phyloP scores from a whole-genome alignment of 1,140 invertebrate genomes.

The Euborellia annulipes region DNA sequence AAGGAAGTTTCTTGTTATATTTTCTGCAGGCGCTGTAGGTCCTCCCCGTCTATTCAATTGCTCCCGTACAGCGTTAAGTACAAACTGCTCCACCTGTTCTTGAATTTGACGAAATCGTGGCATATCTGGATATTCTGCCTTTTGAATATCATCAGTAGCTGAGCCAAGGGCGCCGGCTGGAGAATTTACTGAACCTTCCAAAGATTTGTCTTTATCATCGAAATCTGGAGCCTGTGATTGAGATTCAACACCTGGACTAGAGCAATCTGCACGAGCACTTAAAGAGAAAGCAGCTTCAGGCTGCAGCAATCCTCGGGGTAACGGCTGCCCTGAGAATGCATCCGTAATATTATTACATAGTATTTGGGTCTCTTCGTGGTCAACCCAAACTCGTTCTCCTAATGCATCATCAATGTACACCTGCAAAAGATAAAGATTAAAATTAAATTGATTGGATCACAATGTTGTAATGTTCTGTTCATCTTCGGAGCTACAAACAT shows the following conservation, averaged over 20 bases:
- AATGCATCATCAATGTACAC: conserved; percentile 88
- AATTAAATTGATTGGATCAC: neutral
- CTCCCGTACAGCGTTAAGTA: conserved; percentile 75
- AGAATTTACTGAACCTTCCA: conserved; percentile 3
- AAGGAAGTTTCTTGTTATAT: conserved; percentile 75
- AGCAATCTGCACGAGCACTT: conserved; percentile 24
- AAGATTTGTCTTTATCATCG: conserved; percentile 33
- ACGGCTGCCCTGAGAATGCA: conserved; percentile 71
- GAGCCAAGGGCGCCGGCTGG: conserved; percentile 3
- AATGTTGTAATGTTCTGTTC: neutral
- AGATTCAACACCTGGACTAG: conserved; percentile 15
- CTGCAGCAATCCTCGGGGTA: conserved; percentile 39
- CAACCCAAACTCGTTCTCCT: conserved; percentile 84
- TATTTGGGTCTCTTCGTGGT: conserved; percentile 74
- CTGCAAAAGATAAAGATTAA: conserved; percentile 31
- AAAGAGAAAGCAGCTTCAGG: conserved; percentile 35
- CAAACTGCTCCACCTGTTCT: conserved; percentile 61
- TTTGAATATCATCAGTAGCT: conserved; percentile 5
- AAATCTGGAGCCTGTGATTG: conserved; percentile 32
- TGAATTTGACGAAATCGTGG: conserved; percentile 30
- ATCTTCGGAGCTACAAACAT: neutral
- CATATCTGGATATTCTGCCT: conserved; percentile 11
- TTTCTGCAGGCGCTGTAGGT: conserved; percentile 53
- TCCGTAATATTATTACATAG: conserved; percentile 87
- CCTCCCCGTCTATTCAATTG: conserved; percentile 52